Base-by-base conservation (phyloP, 2,888 invertebrate genomes). In the Apeira syringaria region DNA sequence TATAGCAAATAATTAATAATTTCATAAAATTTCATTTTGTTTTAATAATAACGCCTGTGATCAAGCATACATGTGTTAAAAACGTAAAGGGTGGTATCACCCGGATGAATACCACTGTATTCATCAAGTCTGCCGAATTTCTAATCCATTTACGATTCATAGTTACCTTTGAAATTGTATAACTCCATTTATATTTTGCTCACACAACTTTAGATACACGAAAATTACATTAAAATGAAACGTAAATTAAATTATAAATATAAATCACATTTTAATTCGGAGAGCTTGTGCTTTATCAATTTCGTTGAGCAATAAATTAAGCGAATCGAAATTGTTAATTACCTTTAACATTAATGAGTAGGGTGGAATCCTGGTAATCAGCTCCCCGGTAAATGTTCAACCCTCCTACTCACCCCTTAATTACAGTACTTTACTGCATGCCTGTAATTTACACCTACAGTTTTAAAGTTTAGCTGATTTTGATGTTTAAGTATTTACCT, bases 261-360 rank as follows among this genome's bases (percentile, higher is more conserved):
- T 34, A 52, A 46, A 46, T 44, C 32, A 31, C 22, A 32, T 41
- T 47, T 46, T 44, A 39, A 47, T 48, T 35, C 29, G 9, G 29
- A 24, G 27, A 40, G 36, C 34, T 46, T 50, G 39, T 34, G 38
- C 36, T 49, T 54, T 48, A 53, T 51, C 48, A 49, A 49, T 47
- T 48, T 43, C 32, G 39, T 8, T 50, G 17, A 36, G 48, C 38
- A 44, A 50, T 50, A 43, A 44, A 47, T 49, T 61, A 56, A 43
- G 57, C 56, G 56, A 63, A 62, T 68, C 60, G 50, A 57, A 63
- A 61, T 59, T 51, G 56, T 61, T 68, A 61, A 65, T 70, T 68
- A 63, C 57, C 49, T 45, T 48, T 39, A 50, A 50, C 58, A 57
- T 64, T 65, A 67, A 67, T 64, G 62, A 53, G 50, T 44, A 62